Conservation (phyloP, 2,797 vertebrate species). For the Ispidina lecontei region DNA sequence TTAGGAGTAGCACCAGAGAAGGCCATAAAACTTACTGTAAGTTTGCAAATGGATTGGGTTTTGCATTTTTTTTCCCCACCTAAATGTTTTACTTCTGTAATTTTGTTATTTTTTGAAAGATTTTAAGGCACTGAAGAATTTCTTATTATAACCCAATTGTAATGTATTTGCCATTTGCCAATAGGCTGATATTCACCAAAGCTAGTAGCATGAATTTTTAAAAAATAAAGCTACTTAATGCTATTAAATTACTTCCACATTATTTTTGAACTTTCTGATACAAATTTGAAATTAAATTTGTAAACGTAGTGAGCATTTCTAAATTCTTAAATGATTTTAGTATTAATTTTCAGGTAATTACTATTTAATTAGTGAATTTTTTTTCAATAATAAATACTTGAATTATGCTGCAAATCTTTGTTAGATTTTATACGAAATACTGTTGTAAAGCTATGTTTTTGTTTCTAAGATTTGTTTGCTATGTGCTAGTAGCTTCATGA, state of each 20-base stretch:
- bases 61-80: neutral
- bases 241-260: neutral
- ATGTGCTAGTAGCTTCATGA: neutral
- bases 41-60: slow-evolving; percentile 64
- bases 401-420: neutral
- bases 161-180: neutral
- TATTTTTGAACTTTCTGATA: neutral
- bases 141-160: neutral
- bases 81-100: neutral
- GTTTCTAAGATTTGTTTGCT: neutral
- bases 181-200: neutral
- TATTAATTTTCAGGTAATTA: neutral
- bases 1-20: slow-evolving; percentile 95
- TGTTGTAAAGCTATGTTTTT: no score
- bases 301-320: neutral
- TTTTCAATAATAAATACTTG: neutral
- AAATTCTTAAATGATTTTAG: neutral
- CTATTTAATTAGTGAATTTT: neutral
- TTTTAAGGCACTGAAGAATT: neutral
- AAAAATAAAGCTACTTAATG: neutral
- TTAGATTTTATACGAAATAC: neutral
- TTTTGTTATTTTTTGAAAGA: neutral
- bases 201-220: neutral
- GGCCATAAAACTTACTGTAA: slow-evolving; percentile 96
- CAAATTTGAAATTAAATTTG: neutral